Evolutionary conservation across 2,888 invertebrate genomes (phyloP).

Genomic region (Leptinotarsa rubiginosa): DNA sequence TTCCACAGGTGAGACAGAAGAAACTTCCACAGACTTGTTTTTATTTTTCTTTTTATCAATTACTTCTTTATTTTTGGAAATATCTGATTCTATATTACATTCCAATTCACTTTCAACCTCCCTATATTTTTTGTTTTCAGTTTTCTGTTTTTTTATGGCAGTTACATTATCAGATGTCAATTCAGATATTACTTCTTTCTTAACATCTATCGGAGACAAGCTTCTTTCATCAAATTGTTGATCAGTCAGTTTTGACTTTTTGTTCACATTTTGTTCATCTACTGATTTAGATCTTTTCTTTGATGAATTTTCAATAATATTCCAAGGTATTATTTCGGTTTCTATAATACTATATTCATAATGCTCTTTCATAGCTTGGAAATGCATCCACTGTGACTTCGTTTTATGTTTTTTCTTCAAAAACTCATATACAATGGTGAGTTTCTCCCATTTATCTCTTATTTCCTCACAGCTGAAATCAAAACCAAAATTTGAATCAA

Average conservation of each 20-base stretch:
- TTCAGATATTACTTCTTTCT: not conserved
- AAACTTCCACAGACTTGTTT: not conserved
- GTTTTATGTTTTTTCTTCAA: conserved; percentile 24
- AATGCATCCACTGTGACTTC: conserved; percentile 27
- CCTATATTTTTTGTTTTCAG: not conserved
- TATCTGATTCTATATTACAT: not conserved
- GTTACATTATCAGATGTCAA: not conserved
- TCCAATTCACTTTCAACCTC: not conserved
- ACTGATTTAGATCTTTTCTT: conserved; percentile 29
- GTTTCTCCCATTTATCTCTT: conserved; percentile 28
- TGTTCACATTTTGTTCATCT: not conserved
- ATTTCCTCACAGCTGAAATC: conserved; percentile 28
- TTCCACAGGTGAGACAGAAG: not conserved
- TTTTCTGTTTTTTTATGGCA: conserved; percentile 4
- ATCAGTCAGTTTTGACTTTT: conserved; percentile 14
- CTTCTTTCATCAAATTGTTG: conserved; percentile 3
- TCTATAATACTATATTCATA: conserved; percentile 19
- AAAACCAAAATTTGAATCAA: conserved; percentile 22
- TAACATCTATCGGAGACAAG: not conserved
- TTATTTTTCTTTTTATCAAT: not conserved
- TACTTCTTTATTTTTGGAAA: not conserved
- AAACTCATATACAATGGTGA: conserved; percentile 27
- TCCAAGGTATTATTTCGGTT: not conserved
- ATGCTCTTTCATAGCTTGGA: conserved; percentile 32
- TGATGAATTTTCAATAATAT: conserved; percentile 2